Percentiles rank a stretch among this genome's conserved stretches.
phyloP scores from a whole-genome alignment of 2,888 invertebrate species.

The Paralinhomoeus sp. region DNA sequence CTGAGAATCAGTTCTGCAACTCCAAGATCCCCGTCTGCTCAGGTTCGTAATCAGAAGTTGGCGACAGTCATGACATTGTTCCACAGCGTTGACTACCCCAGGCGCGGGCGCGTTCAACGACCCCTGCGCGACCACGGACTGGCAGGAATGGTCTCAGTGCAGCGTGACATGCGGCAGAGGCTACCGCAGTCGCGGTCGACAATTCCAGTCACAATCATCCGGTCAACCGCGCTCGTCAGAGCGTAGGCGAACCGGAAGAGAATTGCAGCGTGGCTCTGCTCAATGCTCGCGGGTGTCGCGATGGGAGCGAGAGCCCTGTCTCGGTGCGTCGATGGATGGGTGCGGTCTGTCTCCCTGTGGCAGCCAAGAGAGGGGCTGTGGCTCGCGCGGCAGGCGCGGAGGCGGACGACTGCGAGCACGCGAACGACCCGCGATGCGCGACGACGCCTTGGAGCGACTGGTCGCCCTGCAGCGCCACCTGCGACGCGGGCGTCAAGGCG shows the following conservation, averaged over 20 bases:
- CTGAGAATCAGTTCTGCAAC: slow-evolving; percentile 43
- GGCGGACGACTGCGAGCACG: slow-evolving; percentile 1
- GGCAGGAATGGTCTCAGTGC: slow-evolving; percentile 53
- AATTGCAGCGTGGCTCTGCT: no score
- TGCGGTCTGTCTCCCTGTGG: no score
- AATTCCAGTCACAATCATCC: neutral
- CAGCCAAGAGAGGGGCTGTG: no score
- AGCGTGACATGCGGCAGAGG: slow-evolving; percentile 68
- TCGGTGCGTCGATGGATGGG: no score
- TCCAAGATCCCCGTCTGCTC: slow-evolving; percentile 22
- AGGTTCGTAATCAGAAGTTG: slow-evolving; percentile 7
- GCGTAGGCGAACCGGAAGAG: no score
- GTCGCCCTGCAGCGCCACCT: slow-evolving; percentile 32
- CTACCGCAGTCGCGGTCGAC: slow-evolving; percentile 40
- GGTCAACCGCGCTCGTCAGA: no score
- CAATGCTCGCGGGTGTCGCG: no score
- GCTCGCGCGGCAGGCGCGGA: neutral
- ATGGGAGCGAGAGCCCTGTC: no score
- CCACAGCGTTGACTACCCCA: slow-evolving; percentile 1
- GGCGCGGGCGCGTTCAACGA: slow-evolving; percentile 25
- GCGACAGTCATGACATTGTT: neutral
- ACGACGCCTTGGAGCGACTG: slow-evolving; percentile 27
- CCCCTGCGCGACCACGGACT: slow-evolving; percentile 43
- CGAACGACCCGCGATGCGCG: slow-evolving; percentile 19
- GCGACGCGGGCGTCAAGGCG: slow-evolving; percentile 18